Evolutionary conservation across 2,113 vertebrate species (phyloP).

Genomic region (Pelodiscus sinensis): DNA sequence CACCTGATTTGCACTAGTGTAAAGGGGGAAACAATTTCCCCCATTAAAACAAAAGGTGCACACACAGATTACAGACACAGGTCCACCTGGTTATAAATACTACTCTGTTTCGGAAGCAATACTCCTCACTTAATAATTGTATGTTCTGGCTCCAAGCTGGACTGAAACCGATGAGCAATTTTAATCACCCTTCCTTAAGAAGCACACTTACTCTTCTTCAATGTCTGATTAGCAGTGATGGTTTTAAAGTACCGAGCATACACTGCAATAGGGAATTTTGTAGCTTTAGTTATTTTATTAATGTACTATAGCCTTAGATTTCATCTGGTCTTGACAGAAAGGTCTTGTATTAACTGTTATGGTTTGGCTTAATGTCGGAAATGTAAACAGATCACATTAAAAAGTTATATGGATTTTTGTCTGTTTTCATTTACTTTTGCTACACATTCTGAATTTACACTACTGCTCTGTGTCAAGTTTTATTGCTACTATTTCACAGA

Average conservation of each 20-base stretch:
- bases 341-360: slow-evolving; percentile 11
- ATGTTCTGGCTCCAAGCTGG: neutral
- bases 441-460: neutral
- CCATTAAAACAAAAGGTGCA: neutral
- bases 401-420: neutral
- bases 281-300: neutral
- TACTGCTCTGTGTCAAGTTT: neutral
- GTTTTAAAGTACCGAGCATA: neutral
- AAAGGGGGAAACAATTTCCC: neutral
- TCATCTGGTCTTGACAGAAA: neutral
- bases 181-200: neutral
- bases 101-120: neutral
- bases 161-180: neutral
- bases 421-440: neutral
- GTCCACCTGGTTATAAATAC: neutral
- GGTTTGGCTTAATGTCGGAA: neutral
- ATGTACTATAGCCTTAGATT: neutral
- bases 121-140: neutral
- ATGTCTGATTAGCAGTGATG: neutral
- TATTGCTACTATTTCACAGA: slow-evolving; percentile 30
- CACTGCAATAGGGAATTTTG: neutral
- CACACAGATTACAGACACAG: neutral
- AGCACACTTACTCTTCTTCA: neutral
- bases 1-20: neutral
- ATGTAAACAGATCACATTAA: neutral